Base-by-base conservation (phyloP, 2,888 invertebrate genomes). In the Lasioglossum malachurum region DNA sequence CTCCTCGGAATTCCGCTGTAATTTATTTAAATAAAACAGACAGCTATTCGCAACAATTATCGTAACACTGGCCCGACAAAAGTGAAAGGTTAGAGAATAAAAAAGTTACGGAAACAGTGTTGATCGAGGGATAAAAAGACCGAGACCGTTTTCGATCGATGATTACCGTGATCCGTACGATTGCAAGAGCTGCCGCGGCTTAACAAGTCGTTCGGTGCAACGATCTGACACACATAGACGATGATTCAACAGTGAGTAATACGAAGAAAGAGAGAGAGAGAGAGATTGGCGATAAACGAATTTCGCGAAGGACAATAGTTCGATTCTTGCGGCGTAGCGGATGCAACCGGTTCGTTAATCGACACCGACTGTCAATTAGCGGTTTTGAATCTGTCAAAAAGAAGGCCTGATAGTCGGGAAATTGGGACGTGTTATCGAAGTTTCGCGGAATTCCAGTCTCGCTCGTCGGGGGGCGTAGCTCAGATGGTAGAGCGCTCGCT, bases 401-500 rank as follows among this genome's bases (percentile, higher is more conserved):
- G 81, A 82, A 38, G n/a, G n/a, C 3, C 41, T n/a, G n/a, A 53
- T 60, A 46, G 7, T 69, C 7, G 78, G 77, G 31, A 72, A 82
- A 87, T 79, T 85, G 44, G 79, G 44, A 5, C 76, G n/a, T 12
- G 73, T 74, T 86, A 86, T 86, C 86, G 31, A 82, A 80, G 49
- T 72, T 86, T 72, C 71, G 67, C 14, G 67, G 64, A 75, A 87
- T 76, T 76, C n/a, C 10, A 74, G 0, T 0, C 0, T 0, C 1
- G 0, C 8, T 44, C 46, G 80, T 82, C 87, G 2, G 95, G 94
- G 94, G 94, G 94, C 94, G 94, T 94, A 94, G 95, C 94, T 94
- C 94, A 94, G 94, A 94, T 94, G 94, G 94, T 94, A 95, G 94
- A 95, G 94, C 94, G 94, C 94, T 95, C 94, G 94, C 94, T 95